Conservation (phyloP, 2,888 invertebrate genomes). For the Rhamphomyia laevipes region DNA sequence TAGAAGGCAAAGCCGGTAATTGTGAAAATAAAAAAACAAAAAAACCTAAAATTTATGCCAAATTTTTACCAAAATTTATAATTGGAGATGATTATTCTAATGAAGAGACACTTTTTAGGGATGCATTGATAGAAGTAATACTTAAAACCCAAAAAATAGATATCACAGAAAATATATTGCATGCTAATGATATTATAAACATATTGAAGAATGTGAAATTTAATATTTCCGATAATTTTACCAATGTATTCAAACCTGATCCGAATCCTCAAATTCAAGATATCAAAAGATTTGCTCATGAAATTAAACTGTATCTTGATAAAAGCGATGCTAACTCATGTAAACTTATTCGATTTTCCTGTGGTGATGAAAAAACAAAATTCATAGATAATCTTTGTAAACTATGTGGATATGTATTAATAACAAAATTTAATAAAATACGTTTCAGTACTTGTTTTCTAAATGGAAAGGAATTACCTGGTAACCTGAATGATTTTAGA, state of each 20-base stretch:
- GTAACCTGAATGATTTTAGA: background rate
- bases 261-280: background rate
- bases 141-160: too few relatives aligned
- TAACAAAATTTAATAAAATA: background rate
- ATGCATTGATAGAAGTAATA: background rate
- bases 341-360: background rate
- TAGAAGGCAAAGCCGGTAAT: background rate
- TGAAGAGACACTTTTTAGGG: background rate
- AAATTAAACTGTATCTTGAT: background rate
- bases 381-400: background rate
- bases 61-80: background rate
- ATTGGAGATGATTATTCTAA: too few relatives aligned
- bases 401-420: background rate
- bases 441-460: slow-evolving; percentile 2
- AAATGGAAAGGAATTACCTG: background rate
- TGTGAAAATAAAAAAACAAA: too few relatives aligned
- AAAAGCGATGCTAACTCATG: too few relatives aligned
- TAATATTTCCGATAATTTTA: background rate
- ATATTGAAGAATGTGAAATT: background rate
- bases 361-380: too few relatives aligned
- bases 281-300: background rate
- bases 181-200: background rate
- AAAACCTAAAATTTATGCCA: background rate
- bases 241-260: too few relatives aligned
- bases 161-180: too few relatives aligned